A percentile compares a stretch with the other conserved stretches of the same genome.
These are phyloP conservation scores for Ellobium chinense DNA, from an alignment of 2,888 invertebrate genomes.

Conservation along the genomic window DNA sequence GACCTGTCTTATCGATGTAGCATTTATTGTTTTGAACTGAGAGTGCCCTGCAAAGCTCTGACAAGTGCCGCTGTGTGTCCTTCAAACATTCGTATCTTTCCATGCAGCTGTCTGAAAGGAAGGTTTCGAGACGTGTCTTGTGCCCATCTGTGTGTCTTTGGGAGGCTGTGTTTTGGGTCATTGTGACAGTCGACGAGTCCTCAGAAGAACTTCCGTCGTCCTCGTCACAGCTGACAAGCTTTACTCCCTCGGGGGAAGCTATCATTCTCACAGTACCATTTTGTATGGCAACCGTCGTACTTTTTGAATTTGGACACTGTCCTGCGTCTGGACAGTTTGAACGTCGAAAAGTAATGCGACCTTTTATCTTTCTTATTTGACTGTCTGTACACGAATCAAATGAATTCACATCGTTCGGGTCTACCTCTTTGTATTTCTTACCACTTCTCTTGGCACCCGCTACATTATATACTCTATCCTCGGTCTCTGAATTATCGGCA, in stretches of 20 bases:
- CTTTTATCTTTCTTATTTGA: background rate
- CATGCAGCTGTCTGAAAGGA: conserved; percentile 27
- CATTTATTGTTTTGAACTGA: background rate
- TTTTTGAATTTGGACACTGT: background rate
- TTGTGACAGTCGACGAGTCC: background rate
- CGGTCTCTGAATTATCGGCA: too few relatives aligned
- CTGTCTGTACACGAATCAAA: too few relatives aligned
- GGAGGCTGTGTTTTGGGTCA: background rate
- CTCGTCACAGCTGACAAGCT: background rate
- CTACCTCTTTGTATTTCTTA: too few relatives aligned
- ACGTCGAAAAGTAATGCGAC: background rate
- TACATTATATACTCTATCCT: too few relatives aligned
- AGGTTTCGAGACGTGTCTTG: conserved; percentile 1
- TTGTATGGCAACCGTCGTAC: background rate
- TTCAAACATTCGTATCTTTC: conserved; percentile 12
- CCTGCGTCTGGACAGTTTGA: background rate
- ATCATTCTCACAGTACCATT: conserved; percentile 2
- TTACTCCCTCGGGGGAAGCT: background rate
- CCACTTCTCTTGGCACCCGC: too few relatives aligned
- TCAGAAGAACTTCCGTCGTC: background rate
- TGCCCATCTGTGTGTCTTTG: background rate
- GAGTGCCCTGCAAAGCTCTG: background rate
- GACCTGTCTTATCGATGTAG: background rate
- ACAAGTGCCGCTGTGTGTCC: background rate
- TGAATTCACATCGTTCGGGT: too few relatives aligned